Base-by-base conservation (phyloP, 2,888 invertebrate genomes). In the Hypercompe scribonia region DNA sequence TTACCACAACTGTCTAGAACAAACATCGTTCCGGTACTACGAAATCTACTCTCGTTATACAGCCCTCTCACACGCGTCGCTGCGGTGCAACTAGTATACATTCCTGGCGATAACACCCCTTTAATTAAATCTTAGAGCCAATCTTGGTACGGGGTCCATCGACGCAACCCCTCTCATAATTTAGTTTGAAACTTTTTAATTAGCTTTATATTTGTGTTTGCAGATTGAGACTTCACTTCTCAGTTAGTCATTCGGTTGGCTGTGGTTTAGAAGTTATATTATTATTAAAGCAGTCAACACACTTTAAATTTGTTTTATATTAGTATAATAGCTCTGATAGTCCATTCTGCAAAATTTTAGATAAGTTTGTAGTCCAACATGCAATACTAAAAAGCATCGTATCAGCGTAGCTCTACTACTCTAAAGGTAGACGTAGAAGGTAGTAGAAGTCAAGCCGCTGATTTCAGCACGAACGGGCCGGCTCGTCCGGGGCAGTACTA, bases 131-230 rank as follows among this genome's bases (percentile, higher is more conserved):
- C 94, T 93, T 91, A 84, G 89, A 89, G 89, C 90, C 91, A 93
- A 94, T 93, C 94, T 93, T 94, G 93, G 95, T 94, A 92, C 94
- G 81, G 92, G 91, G 94, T 89, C 92, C 91, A 91, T 91, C 92
- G 90, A 87, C 91, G 90, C 92, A 92, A 93, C 94, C 95, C 95
- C 95, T 94, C 95, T 94, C 94, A 95, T 95, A 95, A 95, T 95
- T 95, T 93, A 95, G 95, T 95, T 95, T 92, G 90, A 92, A 95
- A 95, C 95, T 95, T 95, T 95, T 95, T 95, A 95, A 95, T 95
- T 95, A 95, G 95, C 94, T 95, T 95, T 95, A 95, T 95, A 94
- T 95, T 95, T 95, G 95, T 95, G 94, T 95, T 95, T 95, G 94
- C 91, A 93, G 94, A 95, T 95, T 94, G 95, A 95, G 95, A 94